phyloP scores from a whole-genome alignment of 2,888 invertebrate genomes.

The Scrobipalpa costella region DNA sequence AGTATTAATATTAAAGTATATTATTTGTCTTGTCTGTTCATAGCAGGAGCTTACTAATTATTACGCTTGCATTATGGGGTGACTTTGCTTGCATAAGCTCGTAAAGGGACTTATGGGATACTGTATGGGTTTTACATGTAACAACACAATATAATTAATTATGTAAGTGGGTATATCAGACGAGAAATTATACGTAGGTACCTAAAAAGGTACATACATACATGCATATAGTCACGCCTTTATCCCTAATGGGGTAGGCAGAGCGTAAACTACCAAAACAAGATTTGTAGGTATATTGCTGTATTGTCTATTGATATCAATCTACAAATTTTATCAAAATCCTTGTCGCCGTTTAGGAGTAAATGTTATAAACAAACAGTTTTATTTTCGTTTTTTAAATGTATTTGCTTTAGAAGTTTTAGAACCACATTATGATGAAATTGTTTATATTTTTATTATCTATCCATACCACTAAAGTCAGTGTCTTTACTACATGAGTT shows the following conservation, averaged over 20 bases:
- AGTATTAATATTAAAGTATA: neutral
- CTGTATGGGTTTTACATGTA: slow-evolving; percentile 8
- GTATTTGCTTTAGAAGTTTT: slow-evolving; percentile 4
- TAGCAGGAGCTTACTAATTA: slow-evolving; percentile 4
- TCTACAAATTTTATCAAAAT: too few species aligned
- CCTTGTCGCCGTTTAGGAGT: too few species aligned
- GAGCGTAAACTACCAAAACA: too few species aligned
- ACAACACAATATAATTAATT: neutral
- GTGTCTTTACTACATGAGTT: neutral
- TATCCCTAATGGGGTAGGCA: too few species aligned
- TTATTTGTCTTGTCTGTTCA: slow-evolving; percentile 11
- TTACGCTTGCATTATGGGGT: slow-evolving; percentile 10
- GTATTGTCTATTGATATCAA: too few species aligned
- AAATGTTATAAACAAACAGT: too few species aligned
- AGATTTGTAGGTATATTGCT: too few species aligned
- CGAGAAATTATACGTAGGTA: too few species aligned
- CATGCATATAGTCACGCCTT: too few species aligned
- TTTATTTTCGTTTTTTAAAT: too few species aligned
- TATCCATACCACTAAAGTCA: neutral
- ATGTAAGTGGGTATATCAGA: neutral
- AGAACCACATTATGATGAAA: slow-evolving; percentile 1
- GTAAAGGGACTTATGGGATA: slow-evolving; percentile 10
- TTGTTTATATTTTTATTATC: slow-evolving; percentile 15
- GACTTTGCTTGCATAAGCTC: slow-evolving; percentile 6
- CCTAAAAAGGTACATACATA: too few species aligned